Conservation (phyloP, 2,888 invertebrate species). For the Baccha elongata region DNA sequence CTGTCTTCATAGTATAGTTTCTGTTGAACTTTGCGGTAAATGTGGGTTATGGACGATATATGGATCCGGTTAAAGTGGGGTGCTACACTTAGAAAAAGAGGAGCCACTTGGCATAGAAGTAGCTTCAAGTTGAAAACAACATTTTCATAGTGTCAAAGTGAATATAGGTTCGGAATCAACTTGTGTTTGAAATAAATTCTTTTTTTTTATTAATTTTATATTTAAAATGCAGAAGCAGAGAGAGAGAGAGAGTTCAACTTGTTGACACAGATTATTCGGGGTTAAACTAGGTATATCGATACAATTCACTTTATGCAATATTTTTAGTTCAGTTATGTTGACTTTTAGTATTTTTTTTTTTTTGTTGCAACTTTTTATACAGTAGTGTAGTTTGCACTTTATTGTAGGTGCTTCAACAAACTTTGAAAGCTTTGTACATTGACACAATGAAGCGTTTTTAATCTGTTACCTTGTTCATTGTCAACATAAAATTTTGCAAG, state of each 20-base stretch:
- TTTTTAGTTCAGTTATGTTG: background rate
- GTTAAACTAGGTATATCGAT: conserved; percentile 42
- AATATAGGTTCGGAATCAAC: conserved; percentile 1
- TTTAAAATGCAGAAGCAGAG: background rate
- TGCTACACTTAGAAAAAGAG: conserved; percentile 45
- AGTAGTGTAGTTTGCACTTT: conserved; percentile 16
- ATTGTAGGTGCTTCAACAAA: background rate
- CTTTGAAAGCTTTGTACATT: background rate
- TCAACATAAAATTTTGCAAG: background rate
- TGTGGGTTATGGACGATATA: conserved; percentile 58
- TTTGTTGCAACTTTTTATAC: background rate
- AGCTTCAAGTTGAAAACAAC: conserved; percentile 65
- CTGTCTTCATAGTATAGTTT: conserved; percentile 2
- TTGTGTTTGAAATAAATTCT: background rate
- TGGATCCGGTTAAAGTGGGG: conserved; percentile 41
- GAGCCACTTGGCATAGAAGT: conserved; percentile 68
- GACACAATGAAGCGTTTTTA: background rate
- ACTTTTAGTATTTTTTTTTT: background rate
- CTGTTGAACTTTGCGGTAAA: conserved; percentile 45
- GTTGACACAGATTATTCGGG: conserved; percentile 64
- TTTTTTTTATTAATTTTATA: conserved; percentile 6
- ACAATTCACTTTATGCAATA: background rate
- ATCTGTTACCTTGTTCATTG: background rate
- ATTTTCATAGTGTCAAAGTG: conserved; percentile 53
- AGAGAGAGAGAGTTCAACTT: conserved; percentile 46